Base-by-base conservation (phyloP, 2,113 vertebrate species). In the Aptenodytes forsteri region DNA sequence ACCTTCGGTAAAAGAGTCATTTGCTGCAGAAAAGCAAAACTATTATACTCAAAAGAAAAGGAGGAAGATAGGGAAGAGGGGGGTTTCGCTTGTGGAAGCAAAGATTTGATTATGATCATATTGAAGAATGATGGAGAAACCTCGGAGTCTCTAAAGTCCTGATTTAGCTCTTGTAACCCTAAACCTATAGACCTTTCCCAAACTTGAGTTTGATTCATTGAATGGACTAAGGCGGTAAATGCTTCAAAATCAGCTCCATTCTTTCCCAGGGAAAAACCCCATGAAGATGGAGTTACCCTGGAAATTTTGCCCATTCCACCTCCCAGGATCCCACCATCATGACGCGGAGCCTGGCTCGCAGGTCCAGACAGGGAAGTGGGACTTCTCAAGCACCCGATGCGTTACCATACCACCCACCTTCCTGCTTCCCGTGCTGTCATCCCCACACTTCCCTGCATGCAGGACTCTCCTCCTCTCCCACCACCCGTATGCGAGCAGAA, bases 311-410 rank as follows among this genome's bases (percentile, higher is more conserved):
- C 59, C 4, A 3, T 40, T 88, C 46, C 46, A 30, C 13, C 11
- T 52, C 32, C 20, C 47, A 36, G 78, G 40, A 66, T 46, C 32
- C 56, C 84, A 67, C 14, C 59, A 16, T 6, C 23, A 14, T 0
- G 1, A 44, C 0, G 0, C 3, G 1, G 47, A 72, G 42, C 29
- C 20, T 38, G 34, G 23, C 59, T 30, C 0, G 1, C 21, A 44
- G 42, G 18, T 40, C 62, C 30, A 12, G 44, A 52, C 0, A 3
- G 47, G 55, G 25, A 84, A 94, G 55, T 4, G 40, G 67, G 25
- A 70, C 71, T 36, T 30, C 15, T 19, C 16, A 15, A n/a, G 29
- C 19, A 26, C 50, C 29, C 3, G 3, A 52, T 1, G 1, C 0
- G 1, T 29, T 34, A 18, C 36, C 21, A 0, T 9, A 44, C 27